Evolutionary conservation across 2,888 invertebrate genomes (phyloP).

Genomic region (Trilocha varians): DNA sequence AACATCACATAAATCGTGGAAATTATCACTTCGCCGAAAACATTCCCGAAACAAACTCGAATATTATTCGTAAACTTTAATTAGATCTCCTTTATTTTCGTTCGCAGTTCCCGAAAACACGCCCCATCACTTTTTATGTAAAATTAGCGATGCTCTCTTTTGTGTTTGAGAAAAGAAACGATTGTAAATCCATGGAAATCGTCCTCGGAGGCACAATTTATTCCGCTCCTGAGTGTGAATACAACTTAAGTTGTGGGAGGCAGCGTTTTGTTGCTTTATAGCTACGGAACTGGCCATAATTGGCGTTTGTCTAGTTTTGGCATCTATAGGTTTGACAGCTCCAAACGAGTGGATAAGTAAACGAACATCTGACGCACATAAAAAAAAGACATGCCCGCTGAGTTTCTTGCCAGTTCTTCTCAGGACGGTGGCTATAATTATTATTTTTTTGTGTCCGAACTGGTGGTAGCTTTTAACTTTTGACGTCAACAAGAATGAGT

Average conservation of each 20-base stretch:
- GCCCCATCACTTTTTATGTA: slow-evolving; percentile 18
- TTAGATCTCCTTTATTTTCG: slow-evolving; percentile 12
- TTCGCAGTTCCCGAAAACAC: slow-evolving; percentile 11
- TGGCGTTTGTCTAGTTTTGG: too few species aligned
- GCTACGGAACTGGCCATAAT: too few species aligned
- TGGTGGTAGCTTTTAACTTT: too few species aligned
- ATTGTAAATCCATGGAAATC: slow-evolving; percentile 36
- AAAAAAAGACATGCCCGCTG: too few species aligned
- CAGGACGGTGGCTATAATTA: too few species aligned
- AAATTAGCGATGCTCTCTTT: slow-evolving; percentile 26
- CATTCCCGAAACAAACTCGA: slow-evolving; percentile 3
- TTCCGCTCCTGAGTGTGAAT: slow-evolving; percentile 15
- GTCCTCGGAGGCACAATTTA: slow-evolving; percentile 27
- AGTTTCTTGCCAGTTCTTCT: too few species aligned
- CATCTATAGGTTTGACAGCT: too few species aligned
- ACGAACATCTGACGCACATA: too few species aligned
- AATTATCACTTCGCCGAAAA: not conserved
- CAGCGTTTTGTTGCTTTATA: too few species aligned
- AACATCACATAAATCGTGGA: not conserved
- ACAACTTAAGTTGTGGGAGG: not conserved
- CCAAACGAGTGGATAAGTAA: too few species aligned
- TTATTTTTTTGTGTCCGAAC: too few species aligned
- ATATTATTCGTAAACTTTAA: slow-evolving; percentile 15
- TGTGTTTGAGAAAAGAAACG: slow-evolving; percentile 21
- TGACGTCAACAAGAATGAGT: too few species aligned